Conservation (phyloP, 1,140 invertebrate genomes). For the Stratiolaelaps scimitus region DNA sequence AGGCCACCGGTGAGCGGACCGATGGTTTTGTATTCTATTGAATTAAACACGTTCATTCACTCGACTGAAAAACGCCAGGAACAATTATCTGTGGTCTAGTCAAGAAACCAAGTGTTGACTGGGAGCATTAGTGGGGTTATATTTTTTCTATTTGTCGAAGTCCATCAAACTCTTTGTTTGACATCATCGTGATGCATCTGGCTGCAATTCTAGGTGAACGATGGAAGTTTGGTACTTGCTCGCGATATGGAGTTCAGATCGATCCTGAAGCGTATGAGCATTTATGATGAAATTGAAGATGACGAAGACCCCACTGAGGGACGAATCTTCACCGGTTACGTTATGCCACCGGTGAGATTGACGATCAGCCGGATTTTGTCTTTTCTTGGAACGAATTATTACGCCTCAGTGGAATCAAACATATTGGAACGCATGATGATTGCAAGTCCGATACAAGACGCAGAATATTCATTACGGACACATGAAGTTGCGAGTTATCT, state of each 20-base stretch:
- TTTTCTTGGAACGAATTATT: too few relatives aligned
- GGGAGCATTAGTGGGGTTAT: too few relatives aligned
- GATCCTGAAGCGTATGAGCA: conserved; percentile 5
- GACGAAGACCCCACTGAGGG: conserved; percentile 11
- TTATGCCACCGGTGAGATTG: conserved; percentile 22
- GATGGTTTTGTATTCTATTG: background rate
- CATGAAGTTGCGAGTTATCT: too few relatives aligned
- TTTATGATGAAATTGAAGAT: conserved; percentile 18
- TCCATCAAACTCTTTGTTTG: too few relatives aligned
- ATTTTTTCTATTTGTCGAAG: background rate
- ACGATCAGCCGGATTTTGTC: background rate
- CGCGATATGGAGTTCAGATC: conserved; percentile 15
- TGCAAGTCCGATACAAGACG: too few relatives aligned
- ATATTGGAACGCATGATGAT: too few relatives aligned
- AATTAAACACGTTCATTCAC: background rate
- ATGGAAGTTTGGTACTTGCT: background rate
- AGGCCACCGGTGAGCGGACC: background rate
- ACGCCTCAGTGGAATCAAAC: too few relatives aligned
- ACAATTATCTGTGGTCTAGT: conserved; percentile 1
- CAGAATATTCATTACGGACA: too few relatives aligned
- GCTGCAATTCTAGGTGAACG: background rate
- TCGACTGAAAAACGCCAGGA: background rate
- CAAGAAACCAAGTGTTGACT: background rate
- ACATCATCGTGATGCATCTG: background rate
- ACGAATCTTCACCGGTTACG: conserved; percentile 13